Conservation (phyloP, 2,888 invertebrate genomes). For the Chloromyia formosa region DNA sequence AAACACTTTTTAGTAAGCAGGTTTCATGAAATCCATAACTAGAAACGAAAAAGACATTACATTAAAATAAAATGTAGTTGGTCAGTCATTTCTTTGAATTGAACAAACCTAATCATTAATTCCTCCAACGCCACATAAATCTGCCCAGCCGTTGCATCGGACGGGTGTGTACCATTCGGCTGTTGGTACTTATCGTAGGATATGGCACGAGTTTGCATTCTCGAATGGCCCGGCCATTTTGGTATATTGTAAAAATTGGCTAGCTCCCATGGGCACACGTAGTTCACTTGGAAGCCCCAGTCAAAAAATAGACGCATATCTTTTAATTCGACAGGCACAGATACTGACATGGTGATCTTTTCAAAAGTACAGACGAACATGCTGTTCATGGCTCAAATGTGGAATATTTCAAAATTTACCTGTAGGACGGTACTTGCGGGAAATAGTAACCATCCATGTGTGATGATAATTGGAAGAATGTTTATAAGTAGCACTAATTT, state of each 20-base stretch:
- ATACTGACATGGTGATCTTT: conserved; percentile 59
- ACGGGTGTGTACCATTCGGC: conserved; percentile 54
- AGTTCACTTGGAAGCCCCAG: conserved; percentile 62
- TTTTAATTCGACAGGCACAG: conserved; percentile 58
- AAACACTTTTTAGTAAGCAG: conserved; percentile 75
- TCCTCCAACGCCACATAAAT: conserved; percentile 60
- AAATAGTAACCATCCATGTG: conserved; percentile 24
- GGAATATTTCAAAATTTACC: background rate
- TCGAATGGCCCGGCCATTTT: conserved; percentile 57
- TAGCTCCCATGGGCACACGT: conserved; percentile 56
- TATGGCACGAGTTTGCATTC: conserved; percentile 33
- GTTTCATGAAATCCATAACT: conserved; percentile 74
- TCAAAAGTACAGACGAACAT: background rate
- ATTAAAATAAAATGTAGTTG: background rate
- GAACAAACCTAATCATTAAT: conserved; percentile 50
- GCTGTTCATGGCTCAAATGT: background rate
- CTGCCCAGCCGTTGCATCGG: conserved; percentile 61
- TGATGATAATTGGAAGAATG: too few species aligned
- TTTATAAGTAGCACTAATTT: too few species aligned
- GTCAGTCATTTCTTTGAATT: too few species aligned
- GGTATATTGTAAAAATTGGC: conserved; percentile 60
- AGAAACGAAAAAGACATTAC: conserved; percentile 52
- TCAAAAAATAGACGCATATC: conserved; percentile 59
- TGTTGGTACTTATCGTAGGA: conserved; percentile 27
- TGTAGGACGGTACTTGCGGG: conserved; percentile 23